Conservation (phyloP, 2,888 invertebrate species). For the Eupithecia centaureata region DNA sequence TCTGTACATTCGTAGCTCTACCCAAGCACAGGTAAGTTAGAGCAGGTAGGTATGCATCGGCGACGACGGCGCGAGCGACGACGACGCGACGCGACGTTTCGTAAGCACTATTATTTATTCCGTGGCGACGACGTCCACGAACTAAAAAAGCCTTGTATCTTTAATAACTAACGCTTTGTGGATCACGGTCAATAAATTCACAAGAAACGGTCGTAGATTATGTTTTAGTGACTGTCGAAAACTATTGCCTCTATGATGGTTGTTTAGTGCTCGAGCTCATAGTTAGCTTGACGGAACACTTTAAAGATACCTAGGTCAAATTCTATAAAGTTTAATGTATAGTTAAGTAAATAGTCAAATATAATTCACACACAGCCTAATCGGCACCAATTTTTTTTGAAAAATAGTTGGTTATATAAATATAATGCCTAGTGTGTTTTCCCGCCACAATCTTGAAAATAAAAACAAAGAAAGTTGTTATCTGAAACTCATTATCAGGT, state of each 20-base stretch:
- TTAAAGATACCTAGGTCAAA: no score
- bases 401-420: no score
- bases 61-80: no score
- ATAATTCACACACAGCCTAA: no score
- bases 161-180: slow-evolving; percentile 68
- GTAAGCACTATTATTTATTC: no score
- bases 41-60: no score
- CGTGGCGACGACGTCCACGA: slow-evolving; percentile 47
- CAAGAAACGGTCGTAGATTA: background rate
- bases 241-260: background rate
- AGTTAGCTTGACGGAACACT: no score
- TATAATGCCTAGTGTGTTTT: background rate
- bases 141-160: slow-evolving; percentile 70
- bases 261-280: background rate
- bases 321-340: no score
- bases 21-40: slow-evolving; percentile 73
- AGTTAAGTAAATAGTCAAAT: no score
- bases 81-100: no score
- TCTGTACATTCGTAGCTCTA: slow-evolving; percentile 51
- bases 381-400: no score
- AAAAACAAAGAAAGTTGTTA: background rate
- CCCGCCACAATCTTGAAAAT: background rate
- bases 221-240: slow-evolving; percentile 5
- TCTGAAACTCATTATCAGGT: background rate
- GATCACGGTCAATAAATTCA: slow-evolving; percentile 54